Conservation (phyloP, 2,797 vertebrate genomes). For the Cirrhinus mrigala region DNA sequence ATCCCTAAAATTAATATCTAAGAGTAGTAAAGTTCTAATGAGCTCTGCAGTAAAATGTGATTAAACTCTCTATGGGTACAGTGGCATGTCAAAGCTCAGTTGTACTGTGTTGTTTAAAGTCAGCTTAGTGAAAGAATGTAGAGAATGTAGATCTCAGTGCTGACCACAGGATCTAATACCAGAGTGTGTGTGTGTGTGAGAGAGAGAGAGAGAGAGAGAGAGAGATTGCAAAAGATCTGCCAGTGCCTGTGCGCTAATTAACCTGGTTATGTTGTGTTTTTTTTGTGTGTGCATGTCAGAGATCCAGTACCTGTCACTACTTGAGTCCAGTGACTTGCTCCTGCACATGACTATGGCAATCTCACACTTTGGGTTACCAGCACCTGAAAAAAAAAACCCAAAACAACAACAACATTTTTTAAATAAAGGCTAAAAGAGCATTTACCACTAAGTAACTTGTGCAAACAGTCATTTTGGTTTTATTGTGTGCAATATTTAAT, state of each 20-base stretch:
- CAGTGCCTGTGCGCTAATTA: neutral
- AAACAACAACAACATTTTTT: neutral
- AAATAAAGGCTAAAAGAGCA: neutral
- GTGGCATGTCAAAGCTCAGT: conserved; percentile 9
- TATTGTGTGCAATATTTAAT: neutral
- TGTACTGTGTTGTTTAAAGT: conserved; percentile 36
- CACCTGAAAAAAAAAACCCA: conserved; percentile 75
- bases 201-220: neutral
- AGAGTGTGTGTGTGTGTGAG: neutral
- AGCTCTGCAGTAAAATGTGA: neutral
- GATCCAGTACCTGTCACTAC: conserved; percentile 56
- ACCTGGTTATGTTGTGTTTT: neutral
- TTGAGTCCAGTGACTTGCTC: conserved; percentile 70
- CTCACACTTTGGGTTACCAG: conserved; percentile 85
- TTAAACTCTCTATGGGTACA: neutral
- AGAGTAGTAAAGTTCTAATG: neutral
- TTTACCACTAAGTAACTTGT: neutral
- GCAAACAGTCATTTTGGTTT: neutral
- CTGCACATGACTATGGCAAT: conserved; percentile 91
- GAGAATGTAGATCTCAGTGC: conserved; percentile 20
- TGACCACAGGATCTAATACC: conserved; percentile 20
- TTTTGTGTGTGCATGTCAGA: neutral
- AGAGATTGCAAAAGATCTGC: neutral
- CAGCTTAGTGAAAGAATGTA: conserved; percentile 42
- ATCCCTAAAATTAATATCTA: neutral